phyloP scores from a whole-genome alignment of 2,797 vertebrate species.

The Ambastaia sidthimunki region DNA sequence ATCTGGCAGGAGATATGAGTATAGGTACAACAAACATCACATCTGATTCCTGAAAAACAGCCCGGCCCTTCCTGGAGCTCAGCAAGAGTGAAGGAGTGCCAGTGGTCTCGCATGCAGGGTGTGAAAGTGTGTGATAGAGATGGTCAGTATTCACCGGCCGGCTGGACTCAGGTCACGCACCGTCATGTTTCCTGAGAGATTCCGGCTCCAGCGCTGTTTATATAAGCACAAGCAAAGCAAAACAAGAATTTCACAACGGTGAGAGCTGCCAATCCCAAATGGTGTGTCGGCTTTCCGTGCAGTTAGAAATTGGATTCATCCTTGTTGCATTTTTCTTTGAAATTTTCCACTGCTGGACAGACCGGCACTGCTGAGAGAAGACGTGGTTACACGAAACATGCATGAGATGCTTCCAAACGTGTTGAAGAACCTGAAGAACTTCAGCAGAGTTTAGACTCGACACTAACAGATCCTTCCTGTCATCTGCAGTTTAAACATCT shows the following conservation, averaged over 20 bases:
- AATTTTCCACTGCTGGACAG: constrained; percentile 58
- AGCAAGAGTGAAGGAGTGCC: constrained; percentile 7
- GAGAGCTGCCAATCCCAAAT: constrained; percentile 55
- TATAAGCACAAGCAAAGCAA: constrained; percentile 60
- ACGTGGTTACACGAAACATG: constrained; percentile 62
- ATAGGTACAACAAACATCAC: constrained; percentile 23
- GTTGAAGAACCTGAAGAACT: constrained; percentile 57
- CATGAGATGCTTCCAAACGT: constrained; percentile 52
- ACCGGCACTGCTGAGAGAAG: constrained; percentile 29
- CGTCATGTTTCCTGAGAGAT: constrained; percentile 54
- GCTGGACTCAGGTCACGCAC: constrained; percentile 47
- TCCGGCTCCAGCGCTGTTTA: constrained; percentile 60
- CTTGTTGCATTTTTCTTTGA: constrained; percentile 52
- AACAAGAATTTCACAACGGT: constrained; percentile 58
- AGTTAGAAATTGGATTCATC: constrained; percentile 59
- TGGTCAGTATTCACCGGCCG: constrained; percentile 18
- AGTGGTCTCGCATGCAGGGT: background rate
- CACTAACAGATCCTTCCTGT: constrained; percentile 43
- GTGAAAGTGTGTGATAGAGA: background rate
- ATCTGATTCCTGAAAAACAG: constrained; percentile 22
- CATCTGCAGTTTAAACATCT: background rate
- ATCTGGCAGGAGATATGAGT: background rate
- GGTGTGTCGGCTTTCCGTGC: constrained; percentile 61
- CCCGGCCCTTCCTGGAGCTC: constrained; percentile 21
- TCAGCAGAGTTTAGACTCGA: constrained; percentile 47